Evolutionary conservation across 2,113 vertebrate species (phyloP), one percentile per base, ranked within the genome.

Genomic region (Dissostichus mawsoni): DNA sequence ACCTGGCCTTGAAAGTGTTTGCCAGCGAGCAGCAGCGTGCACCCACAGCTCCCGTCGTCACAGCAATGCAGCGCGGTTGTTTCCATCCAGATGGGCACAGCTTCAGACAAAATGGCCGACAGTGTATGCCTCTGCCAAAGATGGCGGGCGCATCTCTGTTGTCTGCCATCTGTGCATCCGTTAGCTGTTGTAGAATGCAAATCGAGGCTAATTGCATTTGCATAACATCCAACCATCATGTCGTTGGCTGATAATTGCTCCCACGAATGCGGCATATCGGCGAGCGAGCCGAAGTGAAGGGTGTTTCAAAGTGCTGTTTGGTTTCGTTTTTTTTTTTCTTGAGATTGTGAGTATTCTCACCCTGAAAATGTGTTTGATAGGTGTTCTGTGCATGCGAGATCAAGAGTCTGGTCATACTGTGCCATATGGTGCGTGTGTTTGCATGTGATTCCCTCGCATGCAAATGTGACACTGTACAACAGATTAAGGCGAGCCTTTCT

Each of bases 141-240:
- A 96, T 94, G 94, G 95, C 88, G 92, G 88, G 89, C n/a, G 82
- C 85, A 52, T 89, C 81, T 83, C 77, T 82, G 68, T 86, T 78
- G 74, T 91, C 90, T 93, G 93, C 94, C 95, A 91, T 94, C 94
- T 90, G 94, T 87, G 93, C 69, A 14, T 87, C 94, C 81, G 90
- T 93, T 93, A 91, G 78, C 92, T 74, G 90, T 89, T 84, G 78
- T 87, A 68, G 84, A 90, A 96, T 96, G 94, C 93, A 95, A 95
- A 95, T 93, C 65, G 25, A n/a, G 87, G 83, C 93, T 96, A 96
- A 97, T 97, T 95, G 90, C 95, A 95, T 96, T 96, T 95, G 95
- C 96, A 96, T 96, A 96, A 94, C 86, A 89, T 88, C 87, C 91
- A 76, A 87, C 41, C 74, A 73, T 86, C 65, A 68, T 72, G 90